A percentile compares a stretch with the other conserved stretches of the same genome.
These are phyloP conservation scores for Drosophila neotestacea DNA, from an alignment of 2,888 invertebrate genomes.

Conservation along the genomic window DNA sequence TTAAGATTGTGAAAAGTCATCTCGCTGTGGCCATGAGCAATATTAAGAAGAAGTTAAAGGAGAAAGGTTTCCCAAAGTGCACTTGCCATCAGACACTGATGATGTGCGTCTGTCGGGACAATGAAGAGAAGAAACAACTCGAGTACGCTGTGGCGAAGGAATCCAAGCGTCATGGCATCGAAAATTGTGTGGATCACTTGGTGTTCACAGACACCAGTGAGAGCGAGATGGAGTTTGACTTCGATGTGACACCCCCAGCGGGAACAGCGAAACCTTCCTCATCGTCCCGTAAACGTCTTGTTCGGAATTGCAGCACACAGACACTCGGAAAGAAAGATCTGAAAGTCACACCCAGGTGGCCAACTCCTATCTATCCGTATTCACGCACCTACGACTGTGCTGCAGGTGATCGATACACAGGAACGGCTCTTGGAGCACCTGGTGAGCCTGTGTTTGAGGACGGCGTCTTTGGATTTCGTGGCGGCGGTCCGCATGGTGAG, in stretches of 20 bases:
- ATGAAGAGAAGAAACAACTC: constrained; percentile 84
- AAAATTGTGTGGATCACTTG: constrained; percentile 69
- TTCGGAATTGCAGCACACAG: constrained; percentile 87
- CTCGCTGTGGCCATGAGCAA: constrained; percentile 85
- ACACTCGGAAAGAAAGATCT: constrained; percentile 86
- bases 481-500: constrained; percentile 56
- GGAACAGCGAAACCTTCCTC: neutral
- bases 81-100: constrained; percentile 86
- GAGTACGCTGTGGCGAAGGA: constrained; percentile 86
- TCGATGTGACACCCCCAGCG: constrained; percentile 89
- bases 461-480: constrained; percentile 55
- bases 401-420: constrained; percentile 61
- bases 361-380: constrained; percentile 60
- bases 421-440: constrained; percentile 51
- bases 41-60: constrained; percentile 86
- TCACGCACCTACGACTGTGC: constrained; percentile 75
- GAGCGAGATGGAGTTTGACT: constrained; percentile 88
- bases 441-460: constrained; percentile 58
- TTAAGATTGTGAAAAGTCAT: constrained; percentile 88
- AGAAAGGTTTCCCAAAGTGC: constrained; percentile 86
- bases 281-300: constrained; percentile 87
- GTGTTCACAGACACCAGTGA: constrained; percentile 83
- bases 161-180: constrained; percentile 63
- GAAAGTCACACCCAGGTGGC: constrained; percentile 53
- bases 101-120: constrained; percentile 78